phyloP scores from a whole-genome alignment of 2,888 invertebrate genomes.

The Malthinus flaveolus region DNA sequence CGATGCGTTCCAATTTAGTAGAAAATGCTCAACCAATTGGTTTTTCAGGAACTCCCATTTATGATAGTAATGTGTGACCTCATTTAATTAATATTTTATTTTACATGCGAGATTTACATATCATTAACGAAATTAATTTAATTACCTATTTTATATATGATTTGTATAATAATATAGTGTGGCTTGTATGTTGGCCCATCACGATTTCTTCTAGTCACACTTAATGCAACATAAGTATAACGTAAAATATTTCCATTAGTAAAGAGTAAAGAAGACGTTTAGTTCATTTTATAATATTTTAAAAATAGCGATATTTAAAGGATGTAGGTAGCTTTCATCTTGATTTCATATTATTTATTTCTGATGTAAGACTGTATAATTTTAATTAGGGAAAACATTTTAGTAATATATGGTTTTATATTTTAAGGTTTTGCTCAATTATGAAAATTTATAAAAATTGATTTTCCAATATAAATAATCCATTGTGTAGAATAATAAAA shows the following conservation, averaged over 20 bases:
- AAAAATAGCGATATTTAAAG: slow-evolving; percentile 10
- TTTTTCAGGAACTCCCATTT: slow-evolving; percentile 69
- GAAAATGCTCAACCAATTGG: slow-evolving; percentile 81
- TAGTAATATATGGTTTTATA: too few species aligned
- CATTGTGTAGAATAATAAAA: slow-evolving; percentile 1
- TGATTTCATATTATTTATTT: slow-evolving; percentile 19
- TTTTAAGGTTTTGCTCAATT: slow-evolving; percentile 11
- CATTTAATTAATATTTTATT: slow-evolving; percentile 7
- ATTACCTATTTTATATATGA: background rate
- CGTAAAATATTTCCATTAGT: too few species aligned
- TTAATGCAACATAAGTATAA: too few species aligned
- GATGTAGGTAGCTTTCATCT: slow-evolving; percentile 14
- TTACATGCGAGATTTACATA: slow-evolving; percentile 16
- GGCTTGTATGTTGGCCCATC: too few species aligned
- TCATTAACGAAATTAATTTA: slow-evolving; percentile 7
- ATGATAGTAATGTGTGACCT: slow-evolving; percentile 68
- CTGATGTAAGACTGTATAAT: slow-evolving; percentile 24
- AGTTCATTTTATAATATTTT: too few species aligned
- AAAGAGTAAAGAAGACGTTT: too few species aligned
- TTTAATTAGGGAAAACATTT: slow-evolving; percentile 3
- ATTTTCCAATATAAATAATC: slow-evolving; percentile 4
- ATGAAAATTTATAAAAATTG: slow-evolving; percentile 1
- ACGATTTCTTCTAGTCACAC: too few species aligned
- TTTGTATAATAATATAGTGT: too few species aligned
- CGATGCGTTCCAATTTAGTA: slow-evolving; percentile 75